Conservation (phyloP, 2,113 vertebrate genomes). For the Tetrao urogallus region DNA sequence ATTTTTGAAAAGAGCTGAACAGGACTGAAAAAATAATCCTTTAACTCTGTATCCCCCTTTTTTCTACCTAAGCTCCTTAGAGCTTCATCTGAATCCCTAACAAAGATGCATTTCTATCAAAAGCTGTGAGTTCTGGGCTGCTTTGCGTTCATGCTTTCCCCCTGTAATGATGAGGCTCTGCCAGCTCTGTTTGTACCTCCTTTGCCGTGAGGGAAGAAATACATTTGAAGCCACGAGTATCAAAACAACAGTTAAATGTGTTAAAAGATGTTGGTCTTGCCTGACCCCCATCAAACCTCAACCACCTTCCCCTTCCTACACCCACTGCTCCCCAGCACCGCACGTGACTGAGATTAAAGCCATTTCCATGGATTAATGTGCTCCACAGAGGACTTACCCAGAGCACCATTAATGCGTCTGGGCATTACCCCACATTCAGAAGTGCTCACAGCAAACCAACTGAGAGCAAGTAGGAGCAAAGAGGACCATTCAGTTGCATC, state of each 20-base stretch:
- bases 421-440: neutral
- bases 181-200: neutral
- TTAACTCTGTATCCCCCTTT: slow-evolving; percentile 40
- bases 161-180: neutral
- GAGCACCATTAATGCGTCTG: neutral
- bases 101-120: slow-evolving; percentile 15
- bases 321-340: neutral
- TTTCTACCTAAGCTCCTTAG: slow-evolving; percentile 51
- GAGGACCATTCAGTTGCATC: neutral
- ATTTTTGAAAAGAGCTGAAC: slow-evolving; percentile 10
- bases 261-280: neutral
- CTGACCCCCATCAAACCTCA: neutral
- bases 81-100: slow-evolving; percentile 25
- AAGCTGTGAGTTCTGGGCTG: neutral
- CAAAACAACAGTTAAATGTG: neutral
- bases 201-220: neutral
- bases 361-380: neutral
- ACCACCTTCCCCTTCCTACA: neutral
- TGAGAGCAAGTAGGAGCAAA: neutral
- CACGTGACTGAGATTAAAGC: slow-evolving; percentile 28
- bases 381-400: neutral
- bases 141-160: neutral
- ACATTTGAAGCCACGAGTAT: rapidly evolving
- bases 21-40: slow-evolving; percentile 3
- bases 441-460: neutral